These are phyloP conservation scores for Desmodus rotundus DNA, from an alignment of 2,113 vertebrate genomes.

Conservation along the genomic window DNA sequence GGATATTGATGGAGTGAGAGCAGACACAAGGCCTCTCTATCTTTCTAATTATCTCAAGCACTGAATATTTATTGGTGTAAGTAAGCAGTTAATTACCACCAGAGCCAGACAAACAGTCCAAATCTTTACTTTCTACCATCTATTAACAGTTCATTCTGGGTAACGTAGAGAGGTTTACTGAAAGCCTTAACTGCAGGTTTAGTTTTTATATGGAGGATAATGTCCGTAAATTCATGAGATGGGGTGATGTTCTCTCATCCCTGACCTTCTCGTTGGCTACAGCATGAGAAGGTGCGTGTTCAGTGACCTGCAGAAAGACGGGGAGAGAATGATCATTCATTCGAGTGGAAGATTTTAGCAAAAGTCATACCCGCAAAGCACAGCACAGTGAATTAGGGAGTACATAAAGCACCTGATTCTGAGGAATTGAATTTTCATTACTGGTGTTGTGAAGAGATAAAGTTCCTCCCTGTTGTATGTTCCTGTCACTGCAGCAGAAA, in stretches of 20 bases:
- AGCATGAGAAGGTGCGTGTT: not conserved
- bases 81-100: conserved; percentile 28
- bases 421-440: not conserved
- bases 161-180: not conserved
- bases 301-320: not conserved
- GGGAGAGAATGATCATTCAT: not conserved
- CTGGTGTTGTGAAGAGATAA: not conserved
- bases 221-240: not conserved
- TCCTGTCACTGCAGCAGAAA: not conserved
- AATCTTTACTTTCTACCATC: conserved; percentile 10
- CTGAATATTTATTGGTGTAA: conserved; percentile 20
- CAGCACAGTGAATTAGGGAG: not conserved
- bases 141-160: not conserved
- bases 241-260: not conserved
- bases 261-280: not conserved
- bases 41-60: conserved; percentile 51
- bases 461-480: not conserved
- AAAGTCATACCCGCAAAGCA: not conserved
- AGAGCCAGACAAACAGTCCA: not conserved
- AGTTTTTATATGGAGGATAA: not conserved
- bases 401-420: not conserved
- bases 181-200: not conserved
- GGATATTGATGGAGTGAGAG: conserved; percentile 22
- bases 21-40: not conserved
- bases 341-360: not conserved